Conservation (phyloP, 1,140 invertebrate genomes). For the Cotesia typhae region DNA sequence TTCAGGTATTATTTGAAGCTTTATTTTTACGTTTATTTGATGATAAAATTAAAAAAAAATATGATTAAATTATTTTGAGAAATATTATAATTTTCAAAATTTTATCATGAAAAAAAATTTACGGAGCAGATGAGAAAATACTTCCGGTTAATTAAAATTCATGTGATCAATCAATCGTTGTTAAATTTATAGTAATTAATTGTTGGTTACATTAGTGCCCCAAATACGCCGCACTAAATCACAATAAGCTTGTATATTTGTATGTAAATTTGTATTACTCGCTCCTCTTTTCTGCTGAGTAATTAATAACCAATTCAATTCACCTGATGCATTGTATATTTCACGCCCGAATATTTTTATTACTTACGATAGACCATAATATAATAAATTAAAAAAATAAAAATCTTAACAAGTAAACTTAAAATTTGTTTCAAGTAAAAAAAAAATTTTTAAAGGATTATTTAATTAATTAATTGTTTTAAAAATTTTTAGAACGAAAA, state of each 20-base stretch:
- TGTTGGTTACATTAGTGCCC: conserved; percentile 14
- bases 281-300: not conserved
- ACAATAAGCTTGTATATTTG: not conserved
- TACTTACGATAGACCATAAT: not conserved
- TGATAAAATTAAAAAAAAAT: too few relatives aligned
- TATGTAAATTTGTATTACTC: conserved; percentile 12
- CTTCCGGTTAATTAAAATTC: conserved; percentile 15
- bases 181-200: conserved; percentile 6
- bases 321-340: not conserved
- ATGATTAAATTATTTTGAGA: too few relatives aligned
- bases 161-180: not conserved
- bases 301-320: conserved; percentile 25
- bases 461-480: too few relatives aligned
- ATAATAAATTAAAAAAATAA: too few relatives aligned
- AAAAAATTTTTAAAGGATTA: too few relatives aligned
- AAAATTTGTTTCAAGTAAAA: too few relatives aligned
- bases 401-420: too few relatives aligned
- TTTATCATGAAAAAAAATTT: not conserved
- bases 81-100: too few relatives aligned
- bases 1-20: too few relatives aligned
- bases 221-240: conserved; percentile 14
- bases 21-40: too few relatives aligned
- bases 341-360: not conserved
- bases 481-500: too few relatives aligned
- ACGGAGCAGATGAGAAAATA: not conserved